These are phyloP conservation scores for Saxidomus purpurata DNA, from an alignment of 1,140 invertebrate species.

Conservation along the genomic window DNA sequence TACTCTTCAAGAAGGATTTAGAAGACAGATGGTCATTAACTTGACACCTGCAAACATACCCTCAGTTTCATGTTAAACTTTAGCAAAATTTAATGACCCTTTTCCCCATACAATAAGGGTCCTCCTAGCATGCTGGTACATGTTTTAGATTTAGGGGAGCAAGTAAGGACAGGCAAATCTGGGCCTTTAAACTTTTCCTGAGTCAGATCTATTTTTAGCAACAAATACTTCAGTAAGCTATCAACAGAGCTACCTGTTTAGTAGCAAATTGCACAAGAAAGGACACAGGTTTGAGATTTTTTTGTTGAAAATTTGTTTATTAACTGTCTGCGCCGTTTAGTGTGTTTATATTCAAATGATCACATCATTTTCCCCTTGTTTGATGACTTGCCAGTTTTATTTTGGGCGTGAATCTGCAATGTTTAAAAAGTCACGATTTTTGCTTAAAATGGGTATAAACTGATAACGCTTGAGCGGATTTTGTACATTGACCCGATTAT, in stretches of 20 bases:
- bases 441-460: neutral
- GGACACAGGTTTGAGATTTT: too few species aligned
- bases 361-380: neutral
- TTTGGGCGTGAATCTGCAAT: neutral
- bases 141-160: neutral
- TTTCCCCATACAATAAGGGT: neutral
- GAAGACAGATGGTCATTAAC: too few species aligned
- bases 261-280: neutral
- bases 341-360: too few species aligned
- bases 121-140: neutral
- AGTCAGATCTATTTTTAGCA: slow-evolving; percentile 13
- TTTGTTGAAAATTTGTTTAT: too few species aligned
- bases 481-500: neutral
- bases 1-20: too few species aligned
- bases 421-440: neutral
- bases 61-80: neutral
- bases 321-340: too few species aligned
- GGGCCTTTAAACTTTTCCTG: neutral
- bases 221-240: neutral
- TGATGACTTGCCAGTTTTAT: neutral
- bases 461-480: neutral
- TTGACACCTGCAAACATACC: neutral
- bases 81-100: too few species aligned
- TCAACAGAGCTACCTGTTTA: neutral
- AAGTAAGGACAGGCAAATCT: neutral